A percentile compares a stretch with the other conserved stretches of the same genome.
phyloP scores from a whole-genome alignment of 2,113 vertebrate genomes.

The Spheniscus mendiculus region DNA sequence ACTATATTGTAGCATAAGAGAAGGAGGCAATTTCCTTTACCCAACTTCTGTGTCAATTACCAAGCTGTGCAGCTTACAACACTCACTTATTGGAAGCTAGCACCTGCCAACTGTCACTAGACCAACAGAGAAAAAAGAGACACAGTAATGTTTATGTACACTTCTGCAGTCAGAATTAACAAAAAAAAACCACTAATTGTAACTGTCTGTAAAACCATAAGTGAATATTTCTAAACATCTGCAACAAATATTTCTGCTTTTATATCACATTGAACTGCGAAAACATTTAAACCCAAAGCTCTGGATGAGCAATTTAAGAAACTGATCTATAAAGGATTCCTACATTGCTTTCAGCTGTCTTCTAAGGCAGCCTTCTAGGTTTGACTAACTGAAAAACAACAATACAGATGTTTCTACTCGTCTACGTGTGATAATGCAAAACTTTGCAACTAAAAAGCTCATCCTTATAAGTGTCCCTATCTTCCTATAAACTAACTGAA shows the following conservation, averaged over 20 bases:
- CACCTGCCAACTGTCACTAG: conserved; percentile 53
- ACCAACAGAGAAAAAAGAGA: not conserved
- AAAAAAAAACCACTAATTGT: not conserved
- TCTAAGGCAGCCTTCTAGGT: not conserved
- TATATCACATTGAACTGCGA: not conserved
- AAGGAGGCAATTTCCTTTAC: conserved; percentile 40
- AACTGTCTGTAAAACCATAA: not conserved
- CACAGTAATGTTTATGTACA: not conserved
- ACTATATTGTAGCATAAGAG: not conserved
- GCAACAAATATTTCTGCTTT: not conserved
- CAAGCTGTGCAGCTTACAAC: conserved; percentile 34
- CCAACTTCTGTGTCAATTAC: conserved; percentile 40
- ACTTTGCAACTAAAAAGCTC: not conserved
- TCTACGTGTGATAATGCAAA: not conserved
- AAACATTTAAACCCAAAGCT: not conserved
- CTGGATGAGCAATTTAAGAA: not conserved
- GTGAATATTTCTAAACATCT: not conserved
- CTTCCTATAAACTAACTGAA: not conserved
- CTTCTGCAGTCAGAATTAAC: not conserved
- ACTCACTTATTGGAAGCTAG: not conserved
- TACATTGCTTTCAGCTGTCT: not conserved
- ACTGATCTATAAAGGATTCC: not conserved
- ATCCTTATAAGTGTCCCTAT: not conserved
- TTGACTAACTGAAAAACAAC: not conserved
- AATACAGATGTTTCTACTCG: not conserved